A percentile compares a stretch with the other conserved stretches of the same genome.
Conservation (phyloP, 2,113 vertebrate genomes). For the Peromyscus leucopus region DNA sequence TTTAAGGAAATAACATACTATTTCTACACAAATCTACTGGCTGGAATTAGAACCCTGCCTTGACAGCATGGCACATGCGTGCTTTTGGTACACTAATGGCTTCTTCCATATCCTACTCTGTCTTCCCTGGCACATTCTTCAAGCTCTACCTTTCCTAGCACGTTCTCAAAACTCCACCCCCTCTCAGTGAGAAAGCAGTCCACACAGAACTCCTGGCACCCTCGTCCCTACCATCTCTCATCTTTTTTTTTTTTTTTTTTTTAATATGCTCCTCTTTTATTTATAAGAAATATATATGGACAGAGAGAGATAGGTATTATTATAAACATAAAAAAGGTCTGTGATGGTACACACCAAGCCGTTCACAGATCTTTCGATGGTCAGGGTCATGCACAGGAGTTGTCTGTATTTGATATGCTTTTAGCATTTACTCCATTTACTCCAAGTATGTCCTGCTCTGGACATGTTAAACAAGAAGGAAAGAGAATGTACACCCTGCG, state of each 20-base stretch:
- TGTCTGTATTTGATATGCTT: constrained; percentile 27
- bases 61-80: no score
- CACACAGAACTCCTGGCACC: no score
- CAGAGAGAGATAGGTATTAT: background rate
- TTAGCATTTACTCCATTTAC: constrained; percentile 24
- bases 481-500: background rate
- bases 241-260: background rate
- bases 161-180: background rate
- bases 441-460: constrained; percentile 10
- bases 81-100: background rate
- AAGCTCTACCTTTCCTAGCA: background rate
- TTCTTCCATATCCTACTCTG: background rate
- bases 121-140: background rate
- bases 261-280: constrained; percentile 11
- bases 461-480: constrained; percentile 37
- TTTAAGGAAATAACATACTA: background rate
- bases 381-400: background rate
- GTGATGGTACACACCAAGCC: background rate
- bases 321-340: constrained; percentile 45
- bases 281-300: constrained; percentile 38
- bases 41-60: background rate
- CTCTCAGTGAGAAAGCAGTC: background rate
- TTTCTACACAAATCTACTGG: background rate
- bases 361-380: background rate
- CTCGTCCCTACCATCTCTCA: background rate